These are phyloP conservation scores for Lucilia sericata DNA, from an alignment of 1,140 invertebrate species.

Conservation along the genomic window DNA sequence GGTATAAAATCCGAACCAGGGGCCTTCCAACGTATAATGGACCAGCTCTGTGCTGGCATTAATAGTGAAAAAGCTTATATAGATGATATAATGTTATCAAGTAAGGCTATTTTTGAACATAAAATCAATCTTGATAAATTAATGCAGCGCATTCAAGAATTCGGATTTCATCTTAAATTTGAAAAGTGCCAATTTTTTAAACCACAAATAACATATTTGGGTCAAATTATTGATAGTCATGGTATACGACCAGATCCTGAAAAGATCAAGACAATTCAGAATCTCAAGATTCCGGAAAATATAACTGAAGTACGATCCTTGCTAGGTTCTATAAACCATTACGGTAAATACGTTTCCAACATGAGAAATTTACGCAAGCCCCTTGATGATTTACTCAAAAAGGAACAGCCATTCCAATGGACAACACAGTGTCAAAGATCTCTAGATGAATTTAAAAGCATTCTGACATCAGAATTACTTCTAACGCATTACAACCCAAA, in stretches of 20 bases:
- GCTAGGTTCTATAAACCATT: not conserved
- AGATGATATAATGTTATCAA: slow-evolving; percentile 27
- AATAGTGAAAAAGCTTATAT: not conserved
- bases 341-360: not conserved
- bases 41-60: not conserved
- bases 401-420: not conserved
- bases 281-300: not conserved
- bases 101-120: slow-evolving; percentile 58
- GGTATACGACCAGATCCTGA: not conserved
- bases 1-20: slow-evolving; percentile 19
- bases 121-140: slow-evolving; percentile 34
- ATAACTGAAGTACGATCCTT: not conserved
- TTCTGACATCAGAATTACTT: not conserved
- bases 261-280: not conserved
- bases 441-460: not conserved
- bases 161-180: not conserved
- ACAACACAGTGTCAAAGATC: slow-evolving; percentile 5
- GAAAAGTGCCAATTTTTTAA: slow-evolving; percentile 11
- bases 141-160: not conserved
- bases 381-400: slow-evolving; percentile 14
- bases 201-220: not conserved
- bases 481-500: slow-evolving; percentile 53
- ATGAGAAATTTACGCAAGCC: not conserved
- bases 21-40: slow-evolving; percentile 20
- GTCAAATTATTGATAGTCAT: not conserved